phyloP scores from a whole-genome alignment of 2,888 invertebrate genomes.

The Alcis repandata region DNA sequence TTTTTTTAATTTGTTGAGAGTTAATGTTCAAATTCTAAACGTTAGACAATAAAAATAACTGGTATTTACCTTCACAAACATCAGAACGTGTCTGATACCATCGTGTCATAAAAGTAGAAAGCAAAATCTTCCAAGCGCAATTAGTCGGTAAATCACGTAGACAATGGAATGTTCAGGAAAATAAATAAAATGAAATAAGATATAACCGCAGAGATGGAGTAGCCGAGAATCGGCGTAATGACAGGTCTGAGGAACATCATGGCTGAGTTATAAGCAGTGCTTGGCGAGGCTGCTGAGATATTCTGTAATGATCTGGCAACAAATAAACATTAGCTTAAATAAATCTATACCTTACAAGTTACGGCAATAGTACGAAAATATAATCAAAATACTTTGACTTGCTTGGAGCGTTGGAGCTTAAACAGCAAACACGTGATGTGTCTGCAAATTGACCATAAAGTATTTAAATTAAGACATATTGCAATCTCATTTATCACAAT shows the following conservation, averaged over 20 bases:
- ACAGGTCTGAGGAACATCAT: conserved; percentile 6
- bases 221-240: conserved; percentile 33
- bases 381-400: too few relatives aligned
- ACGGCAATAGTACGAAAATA: too few relatives aligned
- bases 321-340: neutral
- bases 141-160: conserved; percentile 66
- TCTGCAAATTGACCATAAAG: neutral
- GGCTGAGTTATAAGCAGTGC: neutral
- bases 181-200: conserved; percentile 54
- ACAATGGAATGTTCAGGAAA: conserved; percentile 51
- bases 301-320: too few relatives aligned
- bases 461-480: conserved; percentile 13
- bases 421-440: neutral
- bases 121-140: conserved; percentile 51
- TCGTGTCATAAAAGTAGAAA: conserved; percentile 48
- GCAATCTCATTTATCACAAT: conserved; percentile 29
- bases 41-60: neutral
- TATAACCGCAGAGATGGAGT: conserved; percentile 36
- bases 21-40: neutral
- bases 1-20: neutral
- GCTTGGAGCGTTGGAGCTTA: too few relatives aligned
- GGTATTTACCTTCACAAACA: conserved; percentile 12
- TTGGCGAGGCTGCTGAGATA: neutral
- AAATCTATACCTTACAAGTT: too few relatives aligned
- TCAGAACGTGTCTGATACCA: conserved; percentile 25